Evolutionary conservation across 1,140 invertebrate genomes (phyloP).

Genomic region (Pantala flavescens): DNA sequence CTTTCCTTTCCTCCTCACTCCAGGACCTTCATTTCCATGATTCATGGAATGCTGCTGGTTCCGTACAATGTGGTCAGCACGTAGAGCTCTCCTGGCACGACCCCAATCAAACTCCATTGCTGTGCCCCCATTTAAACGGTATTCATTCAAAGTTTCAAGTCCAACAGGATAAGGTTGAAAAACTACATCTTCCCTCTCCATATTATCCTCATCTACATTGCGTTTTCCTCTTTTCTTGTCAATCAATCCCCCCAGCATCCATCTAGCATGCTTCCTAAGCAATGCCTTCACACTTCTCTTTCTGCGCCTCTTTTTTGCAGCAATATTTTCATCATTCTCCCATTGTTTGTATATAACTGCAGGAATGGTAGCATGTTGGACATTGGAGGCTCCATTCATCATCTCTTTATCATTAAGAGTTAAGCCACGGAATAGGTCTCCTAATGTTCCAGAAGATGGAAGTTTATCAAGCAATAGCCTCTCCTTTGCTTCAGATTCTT

Average conservation of each 20-base stretch:
- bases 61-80: neutral
- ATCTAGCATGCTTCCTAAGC: neutral
- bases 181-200: neutral
- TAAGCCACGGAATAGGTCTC: neutral
- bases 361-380: neutral
- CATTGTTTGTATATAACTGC: neutral
- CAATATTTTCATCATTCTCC: neutral
- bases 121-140: neutral
- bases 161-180: neutral
- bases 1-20: constrained; percentile 20
- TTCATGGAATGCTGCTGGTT: neutral
- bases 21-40: neutral
- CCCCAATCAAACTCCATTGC: neutral
- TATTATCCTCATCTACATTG: neutral
- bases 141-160: neutral
- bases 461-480: neutral
- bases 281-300: neutral
- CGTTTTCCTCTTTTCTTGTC: neutral
- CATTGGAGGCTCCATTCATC: neutral
- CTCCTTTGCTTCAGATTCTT: neutral
- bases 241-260: neutral
- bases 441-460: neutral
- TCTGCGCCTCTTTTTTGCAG: neutral
- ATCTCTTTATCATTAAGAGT: neutral
- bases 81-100: neutral